Conservation (phyloP, 2,797 vertebrate genomes). For the Sternarchorhynchus goeldii region DNA sequence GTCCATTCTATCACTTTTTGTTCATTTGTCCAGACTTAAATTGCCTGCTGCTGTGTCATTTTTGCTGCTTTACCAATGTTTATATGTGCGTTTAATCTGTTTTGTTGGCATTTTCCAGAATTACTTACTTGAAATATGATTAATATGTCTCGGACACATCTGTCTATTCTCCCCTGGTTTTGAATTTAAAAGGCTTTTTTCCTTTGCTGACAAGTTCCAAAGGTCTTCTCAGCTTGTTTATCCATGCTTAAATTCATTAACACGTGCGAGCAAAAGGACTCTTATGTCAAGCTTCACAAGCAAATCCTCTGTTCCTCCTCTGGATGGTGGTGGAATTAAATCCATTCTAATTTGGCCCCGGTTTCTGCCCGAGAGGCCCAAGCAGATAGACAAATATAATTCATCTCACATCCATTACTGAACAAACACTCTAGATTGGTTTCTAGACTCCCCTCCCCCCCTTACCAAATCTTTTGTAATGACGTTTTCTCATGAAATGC, state of each 20-base stretch:
- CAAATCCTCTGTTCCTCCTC: constrained; percentile 57
- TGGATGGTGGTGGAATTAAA: constrained; percentile 59
- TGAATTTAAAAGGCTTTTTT: not conserved
- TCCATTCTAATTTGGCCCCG: constrained; percentile 58
- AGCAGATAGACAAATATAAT: constrained; percentile 31
- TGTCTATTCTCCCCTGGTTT: not conserved
- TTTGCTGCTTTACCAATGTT: no score
- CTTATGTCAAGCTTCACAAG: constrained; percentile 56
- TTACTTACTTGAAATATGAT: not conserved
- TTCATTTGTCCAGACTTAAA: constrained; percentile 4
- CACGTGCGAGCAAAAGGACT: constrained; percentile 17
- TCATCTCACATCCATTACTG: constrained; percentile 32
- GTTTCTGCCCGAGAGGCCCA: constrained; percentile 32
- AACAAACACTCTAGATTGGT: constrained; percentile 27
- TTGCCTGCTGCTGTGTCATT: not conserved
- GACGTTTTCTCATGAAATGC: not conserved
- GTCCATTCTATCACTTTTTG: not conserved
- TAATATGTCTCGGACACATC: not conserved
- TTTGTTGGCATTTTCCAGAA: not conserved
- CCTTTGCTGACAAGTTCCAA: not conserved
- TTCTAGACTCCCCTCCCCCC: not conserved
- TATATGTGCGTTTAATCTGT: not conserved
- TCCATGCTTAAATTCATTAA: constrained; percentile 20
- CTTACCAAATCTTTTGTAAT: not conserved
- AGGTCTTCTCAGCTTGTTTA: not conserved